phyloP scores from a whole-genome alignment of 2,888 invertebrate species.

The Antitype chi region DNA sequence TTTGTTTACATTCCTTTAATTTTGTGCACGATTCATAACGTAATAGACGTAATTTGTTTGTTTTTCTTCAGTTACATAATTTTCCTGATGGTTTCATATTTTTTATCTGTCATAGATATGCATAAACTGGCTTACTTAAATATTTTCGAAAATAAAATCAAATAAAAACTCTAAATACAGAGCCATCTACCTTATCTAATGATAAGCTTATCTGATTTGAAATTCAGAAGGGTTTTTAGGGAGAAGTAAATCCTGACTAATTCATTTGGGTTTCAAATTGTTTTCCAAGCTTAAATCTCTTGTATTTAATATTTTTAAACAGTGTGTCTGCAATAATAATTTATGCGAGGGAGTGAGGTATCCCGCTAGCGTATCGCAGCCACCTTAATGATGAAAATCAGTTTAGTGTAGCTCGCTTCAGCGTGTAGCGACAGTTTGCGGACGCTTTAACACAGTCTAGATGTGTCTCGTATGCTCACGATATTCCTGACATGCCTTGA shows the following conservation, averaged over 20 bases:
- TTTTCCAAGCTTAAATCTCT: conserved; percentile 44
- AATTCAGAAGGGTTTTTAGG: conserved; percentile 50
- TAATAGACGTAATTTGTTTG: conserved; percentile 7
- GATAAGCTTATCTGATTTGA: conserved; percentile 44
- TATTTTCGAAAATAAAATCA: background rate
- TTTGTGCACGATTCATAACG: background rate
- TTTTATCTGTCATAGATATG: too few species aligned
- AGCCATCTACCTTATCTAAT: conserved; percentile 42
- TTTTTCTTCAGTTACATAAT: conserved; percentile 5
- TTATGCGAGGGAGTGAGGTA: conserved; percentile 22
- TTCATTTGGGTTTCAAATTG: conserved; percentile 41
- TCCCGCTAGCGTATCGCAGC: conserved; percentile 44
- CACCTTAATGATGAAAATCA: conserved; percentile 75
- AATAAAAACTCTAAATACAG: background rate
- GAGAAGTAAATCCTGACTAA: conserved; percentile 48
- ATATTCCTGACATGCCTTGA: conserved; percentile 9
- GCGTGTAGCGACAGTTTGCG: conserved; percentile 71
- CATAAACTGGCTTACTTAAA: too few species aligned
- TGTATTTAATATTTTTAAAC: conserved; percentile 46
- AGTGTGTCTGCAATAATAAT: conserved; percentile 32
- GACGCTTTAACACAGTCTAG: conserved; percentile 66
- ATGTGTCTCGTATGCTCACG: conserved; percentile 56
- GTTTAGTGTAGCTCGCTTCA: conserved; percentile 72
- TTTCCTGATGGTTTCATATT: background rate
- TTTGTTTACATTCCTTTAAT: conserved; percentile 45